Evolutionary conservation across 2,888 invertebrate species (phyloP).

Genomic region (Augochlorella aurata): DNA sequence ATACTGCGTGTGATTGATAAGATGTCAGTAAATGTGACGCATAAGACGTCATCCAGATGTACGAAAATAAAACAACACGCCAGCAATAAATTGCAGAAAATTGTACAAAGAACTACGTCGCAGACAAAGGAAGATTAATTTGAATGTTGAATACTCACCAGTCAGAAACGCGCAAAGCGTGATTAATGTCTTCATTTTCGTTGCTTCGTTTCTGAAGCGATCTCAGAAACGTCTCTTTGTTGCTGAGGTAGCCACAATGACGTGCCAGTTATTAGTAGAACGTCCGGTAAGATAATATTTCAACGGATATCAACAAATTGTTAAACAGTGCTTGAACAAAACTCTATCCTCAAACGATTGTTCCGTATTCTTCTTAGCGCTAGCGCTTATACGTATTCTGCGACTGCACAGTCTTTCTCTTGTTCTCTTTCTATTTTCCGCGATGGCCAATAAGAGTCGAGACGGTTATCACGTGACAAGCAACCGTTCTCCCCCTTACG

Average conservation of each 20-base stretch:
- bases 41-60: background rate
- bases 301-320: conserved; percentile 25
- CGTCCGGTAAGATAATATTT: conserved; percentile 11
- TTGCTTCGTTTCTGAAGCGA: conserved; percentile 14
- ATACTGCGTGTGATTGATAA: conserved; percentile 17
- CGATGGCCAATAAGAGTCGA: conserved; percentile 28
- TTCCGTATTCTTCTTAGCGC: background rate
- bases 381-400: conserved; percentile 41
- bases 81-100: background rate
- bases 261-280: conserved; percentile 18
- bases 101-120: conserved; percentile 3
- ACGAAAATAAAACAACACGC: background rate
- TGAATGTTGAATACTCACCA: conserved; percentile 78
- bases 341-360: conserved; percentile 47
- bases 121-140: conserved; percentile 38
- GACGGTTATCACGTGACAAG: conserved; percentile 21
- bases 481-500: background rate
- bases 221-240: conserved; percentile 24
- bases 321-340: conserved; percentile 6
- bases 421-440: conserved; percentile 11
- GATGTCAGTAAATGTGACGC: conserved; percentile 13
- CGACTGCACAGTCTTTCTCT: conserved; percentile 11
- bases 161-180: conserved; percentile 82
- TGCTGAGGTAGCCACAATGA: conserved; percentile 8
- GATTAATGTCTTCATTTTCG: conserved; percentile 80